Percentiles rank a stretch among this genome's conserved stretches.
phyloP scores from a whole-genome alignment of 1,140 invertebrate species.

The Pseudomyrmex dendroicus region DNA sequence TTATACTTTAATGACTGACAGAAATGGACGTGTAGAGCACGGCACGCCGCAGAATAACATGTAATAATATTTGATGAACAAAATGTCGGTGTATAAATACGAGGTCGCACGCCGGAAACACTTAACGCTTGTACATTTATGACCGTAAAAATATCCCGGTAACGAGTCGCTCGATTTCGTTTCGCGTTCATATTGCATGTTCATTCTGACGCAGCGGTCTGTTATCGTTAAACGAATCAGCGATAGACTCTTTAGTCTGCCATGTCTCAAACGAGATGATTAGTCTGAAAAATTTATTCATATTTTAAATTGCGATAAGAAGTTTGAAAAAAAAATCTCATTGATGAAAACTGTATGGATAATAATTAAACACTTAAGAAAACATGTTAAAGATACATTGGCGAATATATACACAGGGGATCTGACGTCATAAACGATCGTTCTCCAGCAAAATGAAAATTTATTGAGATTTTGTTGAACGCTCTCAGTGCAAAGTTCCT shows the following conservation, averaged over 20 bases:
- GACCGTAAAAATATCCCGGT: conserved; percentile 26
- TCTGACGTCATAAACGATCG: neutral
- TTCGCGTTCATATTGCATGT: neutral
- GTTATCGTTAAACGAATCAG: neutral
- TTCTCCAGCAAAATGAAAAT: conserved; percentile 6
- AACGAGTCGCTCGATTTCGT: conserved; percentile 6
- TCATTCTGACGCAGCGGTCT: neutral
- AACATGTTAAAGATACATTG: neutral
- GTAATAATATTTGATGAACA: conserved; percentile 56
- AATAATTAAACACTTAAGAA: conserved; percentile 22
- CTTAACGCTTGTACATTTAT: conserved; percentile 24
- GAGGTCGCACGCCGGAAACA: conserved; percentile 6
- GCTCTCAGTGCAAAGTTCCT: neutral
- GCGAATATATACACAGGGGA: neutral
- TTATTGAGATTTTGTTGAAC: conserved; percentile 29
- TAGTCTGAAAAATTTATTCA: neutral
- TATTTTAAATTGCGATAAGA: neutral
- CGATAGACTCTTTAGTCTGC: neutral
- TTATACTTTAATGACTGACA: conserved; percentile 55
- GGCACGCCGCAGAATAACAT: conserved; percentile 55
- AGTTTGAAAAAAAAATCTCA: neutral
- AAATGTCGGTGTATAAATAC: conserved; percentile 54
- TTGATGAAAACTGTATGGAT: neutral
- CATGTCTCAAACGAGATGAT: neutral
- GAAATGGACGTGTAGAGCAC: conserved; percentile 27